Percentiles rank a stretch among this genome's conserved stretches.
Evolutionary conservation across 2,888 invertebrate species (phyloP).

Genomic region (Pristionchus japonicus): DNA sequence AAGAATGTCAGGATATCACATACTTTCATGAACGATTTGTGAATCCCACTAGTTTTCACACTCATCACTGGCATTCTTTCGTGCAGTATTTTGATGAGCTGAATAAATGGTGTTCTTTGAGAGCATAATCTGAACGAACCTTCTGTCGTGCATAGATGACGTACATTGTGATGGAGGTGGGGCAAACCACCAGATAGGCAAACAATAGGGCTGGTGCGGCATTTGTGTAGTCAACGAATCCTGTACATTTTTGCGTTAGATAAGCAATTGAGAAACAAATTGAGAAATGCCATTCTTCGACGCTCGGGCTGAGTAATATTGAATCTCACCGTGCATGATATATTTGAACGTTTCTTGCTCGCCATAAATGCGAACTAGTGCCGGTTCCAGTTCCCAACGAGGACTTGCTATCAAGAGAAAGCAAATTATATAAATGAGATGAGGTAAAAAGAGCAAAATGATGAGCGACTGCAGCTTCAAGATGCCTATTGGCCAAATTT

Average conservation of each 20-base stretch:
- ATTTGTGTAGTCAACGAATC: background rate
- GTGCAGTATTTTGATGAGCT: background rate
- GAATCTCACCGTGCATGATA: background rate
- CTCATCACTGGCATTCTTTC: background rate
- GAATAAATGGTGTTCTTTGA: background rate
- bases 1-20: too few relatives aligned
- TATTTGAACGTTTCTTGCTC: background rate
- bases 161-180: background rate
- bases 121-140: background rate
- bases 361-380: background rate
- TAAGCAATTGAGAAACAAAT: too few relatives aligned
- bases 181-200: background rate
- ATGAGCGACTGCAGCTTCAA: background rate
- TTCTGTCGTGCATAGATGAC: background rate
- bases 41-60: background rate
- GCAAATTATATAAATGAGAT: background rate
- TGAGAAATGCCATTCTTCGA: too few relatives aligned
- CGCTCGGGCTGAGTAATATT: background rate
- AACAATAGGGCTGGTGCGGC: background rate
- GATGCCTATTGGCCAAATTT: background rate
- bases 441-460: background rate
- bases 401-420: too few relatives aligned
- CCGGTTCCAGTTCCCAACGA: background rate
- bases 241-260: background rate
- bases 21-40: background rate